These are phyloP conservation scores for Protobothrops mucrosquamatus DNA, from an alignment of 2,113 vertebrate species.

Conservation along the genomic window DNA sequence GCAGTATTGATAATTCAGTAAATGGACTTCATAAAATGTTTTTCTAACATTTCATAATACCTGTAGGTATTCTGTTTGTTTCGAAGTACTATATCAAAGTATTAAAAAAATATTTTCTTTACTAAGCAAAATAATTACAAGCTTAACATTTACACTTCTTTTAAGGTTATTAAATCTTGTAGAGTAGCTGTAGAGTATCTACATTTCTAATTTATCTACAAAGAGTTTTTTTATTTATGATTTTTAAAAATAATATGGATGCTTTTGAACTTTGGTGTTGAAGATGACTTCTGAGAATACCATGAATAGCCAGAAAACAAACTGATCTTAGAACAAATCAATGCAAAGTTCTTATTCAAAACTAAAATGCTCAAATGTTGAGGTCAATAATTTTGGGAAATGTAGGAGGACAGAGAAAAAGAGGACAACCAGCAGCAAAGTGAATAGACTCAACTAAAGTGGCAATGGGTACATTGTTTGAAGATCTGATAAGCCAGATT, in stretches of 20 bases:
- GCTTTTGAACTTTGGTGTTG: not conserved
- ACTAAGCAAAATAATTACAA: not conserved
- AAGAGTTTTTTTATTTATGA: not conserved
- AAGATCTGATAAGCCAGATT: not conserved
- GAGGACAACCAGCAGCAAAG: not conserved
- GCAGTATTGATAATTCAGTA: not conserved
- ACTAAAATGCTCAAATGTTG: not conserved
- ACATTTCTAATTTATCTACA: constrained; percentile 11
- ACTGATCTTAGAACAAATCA: not conserved
- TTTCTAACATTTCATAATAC: not conserved
- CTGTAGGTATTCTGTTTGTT: not conserved
- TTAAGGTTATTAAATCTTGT: not conserved
- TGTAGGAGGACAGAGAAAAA: not conserved
- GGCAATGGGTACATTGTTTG: not conserved
- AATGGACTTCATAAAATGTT: not conserved
- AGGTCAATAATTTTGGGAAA: not conserved
- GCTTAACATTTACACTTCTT: not conserved
- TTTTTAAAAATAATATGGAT: not conserved
- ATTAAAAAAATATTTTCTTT: not conserved
- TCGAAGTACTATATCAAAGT: not conserved
- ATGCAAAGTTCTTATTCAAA: not conserved
- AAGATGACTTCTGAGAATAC: not conserved
- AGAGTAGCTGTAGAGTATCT: not conserved
- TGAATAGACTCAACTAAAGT: not conserved
- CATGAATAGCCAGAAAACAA: not conserved